Evolutionary conservation across 2,797 vertebrate species (phyloP).

Genomic region (Cuniculus paca): DNA sequence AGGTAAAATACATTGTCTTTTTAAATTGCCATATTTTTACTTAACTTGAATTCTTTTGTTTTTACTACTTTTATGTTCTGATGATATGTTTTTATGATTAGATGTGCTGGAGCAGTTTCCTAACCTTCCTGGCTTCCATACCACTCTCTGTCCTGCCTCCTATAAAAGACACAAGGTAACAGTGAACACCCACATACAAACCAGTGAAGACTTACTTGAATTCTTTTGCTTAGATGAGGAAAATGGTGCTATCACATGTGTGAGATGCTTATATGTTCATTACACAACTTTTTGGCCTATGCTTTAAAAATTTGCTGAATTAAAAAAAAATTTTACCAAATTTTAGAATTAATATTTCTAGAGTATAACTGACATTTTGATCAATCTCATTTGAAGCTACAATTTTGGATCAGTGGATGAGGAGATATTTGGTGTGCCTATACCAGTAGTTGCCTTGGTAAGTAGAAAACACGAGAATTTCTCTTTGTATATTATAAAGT

Average conservation of each 20-base stretch:
- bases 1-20: constrained; percentile 88
- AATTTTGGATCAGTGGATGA: constrained; percentile 93
- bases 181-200: neutral
- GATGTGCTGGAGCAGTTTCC: constrained; percentile 95
- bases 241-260: neutral
- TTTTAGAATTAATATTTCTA: constrained; percentile 50
- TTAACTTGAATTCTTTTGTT: neutral
- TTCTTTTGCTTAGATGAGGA: neutral
- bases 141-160: constrained; percentile 94
- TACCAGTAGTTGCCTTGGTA: constrained; percentile 96
- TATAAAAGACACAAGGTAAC: constrained; percentile 95
- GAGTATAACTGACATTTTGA: constrained; percentile 47
- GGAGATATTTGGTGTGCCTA: constrained; percentile 93
- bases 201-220: neutral
- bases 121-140: constrained; percentile 93
- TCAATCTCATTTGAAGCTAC: constrained; percentile 89
- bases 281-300: neutral
- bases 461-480: constrained; percentile 86
- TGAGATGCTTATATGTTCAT: neutral
- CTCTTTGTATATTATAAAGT: constrained; percentile 8
- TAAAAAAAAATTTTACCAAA: neutral
- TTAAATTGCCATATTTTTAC: neutral
- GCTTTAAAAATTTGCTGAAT: neutral
- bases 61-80: neutral
- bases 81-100: constrained; percentile 82